These are phyloP conservation scores for Pogona vitticeps DNA, from an alignment of 2,113 vertebrate species.

Conservation along the genomic window DNA sequence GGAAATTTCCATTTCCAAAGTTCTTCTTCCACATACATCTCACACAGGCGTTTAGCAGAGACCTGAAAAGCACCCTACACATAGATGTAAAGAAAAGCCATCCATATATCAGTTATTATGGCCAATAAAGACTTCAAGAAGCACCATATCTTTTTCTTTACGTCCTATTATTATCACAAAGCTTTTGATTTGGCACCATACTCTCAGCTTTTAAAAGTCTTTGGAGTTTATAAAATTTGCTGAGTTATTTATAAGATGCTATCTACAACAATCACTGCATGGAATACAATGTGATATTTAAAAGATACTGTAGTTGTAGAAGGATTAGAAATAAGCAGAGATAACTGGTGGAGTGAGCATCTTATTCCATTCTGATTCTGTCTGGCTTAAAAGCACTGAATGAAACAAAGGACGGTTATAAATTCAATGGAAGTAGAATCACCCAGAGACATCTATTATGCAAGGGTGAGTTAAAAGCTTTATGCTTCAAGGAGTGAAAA, in stretches of 20 bases:
- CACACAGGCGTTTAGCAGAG: not conserved
- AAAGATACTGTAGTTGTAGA: not conserved
- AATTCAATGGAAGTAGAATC: slow-evolving; percentile 7
- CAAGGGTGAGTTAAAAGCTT: slow-evolving; percentile 1
- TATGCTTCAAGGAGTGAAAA: not conserved
- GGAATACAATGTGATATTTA: not conserved
- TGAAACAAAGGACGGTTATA: slow-evolving; percentile 10
- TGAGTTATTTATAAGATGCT: slow-evolving; percentile 5
- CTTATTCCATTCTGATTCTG: not conserved
- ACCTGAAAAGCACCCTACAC: not conserved
- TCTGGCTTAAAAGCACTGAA: not conserved
- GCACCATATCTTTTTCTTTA: slow-evolving; percentile 5
- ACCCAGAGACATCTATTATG: slow-evolving; percentile 12
- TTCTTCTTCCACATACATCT: not conserved
- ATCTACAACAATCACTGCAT: not conserved
- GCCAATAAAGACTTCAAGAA: slow-evolving; percentile 21
- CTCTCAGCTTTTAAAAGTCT: not conserved
- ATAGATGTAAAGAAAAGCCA: not conserved
- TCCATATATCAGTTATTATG: not conserved
- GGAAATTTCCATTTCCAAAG: not conserved
- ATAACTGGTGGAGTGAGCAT: not conserved
- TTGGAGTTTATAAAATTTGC: not conserved
- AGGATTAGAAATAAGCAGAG: not conserved
- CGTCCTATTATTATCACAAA: slow-evolving; percentile 4
- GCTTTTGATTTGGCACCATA: not conserved